Conservation (phyloP, 92 coral and sea anemone genomes). For the Actinernus sp. region DNA sequence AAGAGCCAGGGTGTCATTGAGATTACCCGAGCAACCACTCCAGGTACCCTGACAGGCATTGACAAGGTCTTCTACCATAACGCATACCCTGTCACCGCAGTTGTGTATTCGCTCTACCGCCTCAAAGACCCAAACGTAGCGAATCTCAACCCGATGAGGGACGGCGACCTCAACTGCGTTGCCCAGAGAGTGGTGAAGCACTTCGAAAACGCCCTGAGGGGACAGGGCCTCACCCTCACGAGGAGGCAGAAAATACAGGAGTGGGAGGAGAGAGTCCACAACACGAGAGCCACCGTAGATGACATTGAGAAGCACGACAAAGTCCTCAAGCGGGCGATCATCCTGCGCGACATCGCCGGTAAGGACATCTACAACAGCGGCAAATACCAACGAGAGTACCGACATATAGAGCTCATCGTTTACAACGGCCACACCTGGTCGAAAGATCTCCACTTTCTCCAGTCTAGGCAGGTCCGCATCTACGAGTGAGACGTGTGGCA, state of each 20-base stretch:
- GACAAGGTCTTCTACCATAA: not conserved
- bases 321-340: not conserved
- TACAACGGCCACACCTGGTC: slow-evolving; percentile 8
- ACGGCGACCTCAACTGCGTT: slow-evolving; percentile 22
- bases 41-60: not conserved
- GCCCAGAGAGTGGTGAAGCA: slow-evolving; percentile 9
- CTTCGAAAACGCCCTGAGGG: slow-evolving; percentile 5
- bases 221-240: slow-evolving; percentile 5
- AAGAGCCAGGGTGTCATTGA: not conserved
- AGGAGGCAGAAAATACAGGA: not conserved
- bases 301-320: slow-evolving; percentile 4
- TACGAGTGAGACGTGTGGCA: slow-evolving; percentile 9
- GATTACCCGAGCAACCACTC: not conserved
- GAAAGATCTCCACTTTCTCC: too few species aligned
- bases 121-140: not conserved
- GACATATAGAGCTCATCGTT: not conserved
- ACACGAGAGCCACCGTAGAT: not conserved
- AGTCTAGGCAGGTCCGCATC: not conserved
- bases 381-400: not conserved
- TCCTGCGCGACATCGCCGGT: too few species aligned
- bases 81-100: too few species aligned
- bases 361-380: slow-evolving; percentile 1
- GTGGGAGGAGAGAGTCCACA: slow-evolving; percentile 2
- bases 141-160: not conserved
- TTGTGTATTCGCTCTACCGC: not conserved